Evolutionary conservation across 1,140 invertebrate species (phyloP).

Genomic region (Eupristina koningsbergeri): DNA sequence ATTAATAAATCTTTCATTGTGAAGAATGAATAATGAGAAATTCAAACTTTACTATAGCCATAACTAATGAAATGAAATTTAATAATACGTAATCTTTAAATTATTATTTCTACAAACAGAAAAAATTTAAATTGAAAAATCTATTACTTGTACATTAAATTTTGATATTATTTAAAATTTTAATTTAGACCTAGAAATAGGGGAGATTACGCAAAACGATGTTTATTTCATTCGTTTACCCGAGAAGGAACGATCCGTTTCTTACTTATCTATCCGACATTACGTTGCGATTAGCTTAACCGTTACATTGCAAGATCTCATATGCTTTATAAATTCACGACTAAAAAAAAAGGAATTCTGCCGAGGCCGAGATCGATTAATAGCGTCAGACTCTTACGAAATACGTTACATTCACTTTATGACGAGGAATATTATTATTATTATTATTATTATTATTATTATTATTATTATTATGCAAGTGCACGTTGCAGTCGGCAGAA

Average conservation of each 20-base stretch:
- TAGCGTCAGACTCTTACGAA: constrained; percentile 24
- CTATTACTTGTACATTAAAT: no score
- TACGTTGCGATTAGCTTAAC: constrained; percentile 25
- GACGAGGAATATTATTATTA: constrained; percentile 20
- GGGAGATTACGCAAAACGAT: background rate
- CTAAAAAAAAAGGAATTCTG: background rate
- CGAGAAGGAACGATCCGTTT: background rate
- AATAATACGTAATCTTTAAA: no score
- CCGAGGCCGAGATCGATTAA: constrained; percentile 36
- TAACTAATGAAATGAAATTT: no score
- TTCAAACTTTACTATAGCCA: no score
- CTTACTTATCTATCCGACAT: constrained; percentile 9
- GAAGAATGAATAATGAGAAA: no score
- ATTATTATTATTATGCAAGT: background rate
- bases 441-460: no score
- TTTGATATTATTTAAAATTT: background rate
- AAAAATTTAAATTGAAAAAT: no score
- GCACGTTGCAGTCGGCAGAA: background rate
- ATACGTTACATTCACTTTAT: constrained; percentile 17
- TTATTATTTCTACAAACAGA: no score
- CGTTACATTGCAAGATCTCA: constrained; percentile 4
- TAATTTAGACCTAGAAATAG: background rate
- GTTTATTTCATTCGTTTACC: background rate
- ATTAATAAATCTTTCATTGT: no score
- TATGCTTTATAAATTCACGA: constrained; percentile 27